Evolutionary conservation across 1,140 invertebrate species (phyloP).

Genomic region (Tetraneura akinire): DNA sequence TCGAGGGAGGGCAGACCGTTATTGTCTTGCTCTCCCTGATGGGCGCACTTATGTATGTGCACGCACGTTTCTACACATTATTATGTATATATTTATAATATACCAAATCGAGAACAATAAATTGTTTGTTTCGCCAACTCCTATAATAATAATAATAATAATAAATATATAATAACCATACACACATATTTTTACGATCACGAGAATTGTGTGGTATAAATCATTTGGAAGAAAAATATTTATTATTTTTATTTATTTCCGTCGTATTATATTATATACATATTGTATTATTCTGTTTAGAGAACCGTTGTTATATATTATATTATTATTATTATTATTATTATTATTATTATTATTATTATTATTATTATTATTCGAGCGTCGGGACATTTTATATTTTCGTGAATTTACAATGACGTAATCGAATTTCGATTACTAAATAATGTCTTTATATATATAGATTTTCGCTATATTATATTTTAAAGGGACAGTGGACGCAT

Average conservation of each 20-base stretch:
- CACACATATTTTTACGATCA: slow-evolving; percentile 1
- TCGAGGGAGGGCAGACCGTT: slow-evolving; percentile 1
- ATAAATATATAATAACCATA: not conserved
- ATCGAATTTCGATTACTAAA: too few relatives aligned
- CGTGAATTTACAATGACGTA: too few relatives aligned
- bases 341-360: too few relatives aligned
- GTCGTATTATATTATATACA: too few relatives aligned
- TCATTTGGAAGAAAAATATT: not conserved
- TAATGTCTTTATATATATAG: too few relatives aligned
- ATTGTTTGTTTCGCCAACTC: too few relatives aligned
- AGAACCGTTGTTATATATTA: slow-evolving; percentile 8
- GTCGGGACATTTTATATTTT: not conserved
- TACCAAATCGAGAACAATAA: too few relatives aligned
- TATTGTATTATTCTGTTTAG: not conserved
- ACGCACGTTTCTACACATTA: not conserved
- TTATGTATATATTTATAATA: too few relatives aligned
- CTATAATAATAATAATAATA: not conserved
- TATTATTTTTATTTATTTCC: too few relatives aligned
- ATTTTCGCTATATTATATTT: too few relatives aligned
- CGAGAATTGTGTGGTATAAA: slow-evolving; percentile 1
- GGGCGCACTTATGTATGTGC: slow-evolving; percentile 25
- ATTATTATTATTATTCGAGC: not conserved
- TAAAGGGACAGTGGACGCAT: too few relatives aligned
- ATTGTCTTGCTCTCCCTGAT: slow-evolving; percentile 34
- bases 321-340: too few relatives aligned